Percentiles rank a stretch among this genome's conserved stretches.
Conservation (phyloP, 2,113 vertebrate genomes). For the Ornithorhynchus anatinus region DNA sequence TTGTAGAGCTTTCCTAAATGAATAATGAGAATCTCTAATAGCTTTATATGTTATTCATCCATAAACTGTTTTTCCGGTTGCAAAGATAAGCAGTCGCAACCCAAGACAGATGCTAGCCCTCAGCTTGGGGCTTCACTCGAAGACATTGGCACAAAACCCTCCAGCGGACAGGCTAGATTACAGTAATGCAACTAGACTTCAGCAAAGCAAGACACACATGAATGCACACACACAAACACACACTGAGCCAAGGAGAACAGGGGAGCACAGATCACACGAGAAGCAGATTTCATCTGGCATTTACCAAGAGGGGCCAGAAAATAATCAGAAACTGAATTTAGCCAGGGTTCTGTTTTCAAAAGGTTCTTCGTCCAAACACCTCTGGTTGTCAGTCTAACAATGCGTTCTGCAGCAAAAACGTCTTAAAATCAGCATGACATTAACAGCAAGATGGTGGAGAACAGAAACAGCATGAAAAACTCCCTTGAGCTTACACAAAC, state of each 20-base stretch:
- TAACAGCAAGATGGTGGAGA: neutral
- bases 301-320: neutral
- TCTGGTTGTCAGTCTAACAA: neutral
- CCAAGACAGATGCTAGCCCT: neutral
- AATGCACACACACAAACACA: neutral
- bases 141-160: neutral
- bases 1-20: slow-evolving; percentile 12
- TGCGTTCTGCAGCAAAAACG: neutral
- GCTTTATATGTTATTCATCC: slow-evolving; percentile 18
- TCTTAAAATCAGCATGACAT: neutral
- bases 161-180: neutral
- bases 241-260: neutral
- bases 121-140: neutral
- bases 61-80: slow-evolving; percentile 21
- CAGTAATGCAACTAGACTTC: neutral
- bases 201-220: neutral
- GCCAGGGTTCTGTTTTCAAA: neutral
- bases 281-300: neutral
- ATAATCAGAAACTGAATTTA: neutral
- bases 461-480: neutral
- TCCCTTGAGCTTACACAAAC: neutral
- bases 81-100: neutral
- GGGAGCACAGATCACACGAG: neutral
- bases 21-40: slow-evolving; percentile 14
- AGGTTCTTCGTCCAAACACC: neutral